phyloP scores from a whole-genome alignment of 1,140 invertebrate genomes.

The Bombus superbus region DNA sequence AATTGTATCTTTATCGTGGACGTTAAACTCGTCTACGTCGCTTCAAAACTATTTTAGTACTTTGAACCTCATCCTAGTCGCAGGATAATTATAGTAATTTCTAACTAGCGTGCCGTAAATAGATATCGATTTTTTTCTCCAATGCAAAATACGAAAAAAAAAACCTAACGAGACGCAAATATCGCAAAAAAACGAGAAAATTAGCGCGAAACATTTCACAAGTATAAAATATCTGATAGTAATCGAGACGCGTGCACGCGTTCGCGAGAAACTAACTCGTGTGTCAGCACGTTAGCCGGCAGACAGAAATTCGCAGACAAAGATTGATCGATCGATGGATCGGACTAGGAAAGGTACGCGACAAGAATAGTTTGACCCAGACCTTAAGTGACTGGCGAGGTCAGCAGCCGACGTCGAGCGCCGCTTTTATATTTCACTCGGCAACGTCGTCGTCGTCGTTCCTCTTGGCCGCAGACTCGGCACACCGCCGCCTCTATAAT shows the following conservation, averaged over 20 bases:
- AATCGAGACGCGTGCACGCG: background rate
- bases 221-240: background rate
- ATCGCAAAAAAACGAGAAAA: accelerated
- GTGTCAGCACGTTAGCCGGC: conserved; percentile 7
- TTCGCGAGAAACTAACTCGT: background rate
- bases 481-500: conserved; percentile 11
- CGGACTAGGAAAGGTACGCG: conserved; percentile 57
- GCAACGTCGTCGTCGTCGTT: conserved; percentile 33
- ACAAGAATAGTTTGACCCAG: conserved; percentile 76
- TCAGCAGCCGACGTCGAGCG: conserved; percentile 58
- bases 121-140: too few relatives aligned
- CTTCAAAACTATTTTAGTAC: too few relatives aligned
- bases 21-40: too few relatives aligned
- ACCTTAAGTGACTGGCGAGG: conserved; percentile 71
- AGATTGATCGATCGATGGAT: conserved; percentile 63
- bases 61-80: too few relatives aligned
- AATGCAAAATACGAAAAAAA: background rate
- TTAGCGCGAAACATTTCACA: background rate
- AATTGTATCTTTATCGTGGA: too few relatives aligned
- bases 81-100: too few relatives aligned
- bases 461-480: conserved; percentile 30
- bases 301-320: conserved; percentile 49
- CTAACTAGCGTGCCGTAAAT: too few relatives aligned
- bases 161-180: background rate
- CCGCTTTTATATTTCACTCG: conserved; percentile 64